phyloP scores from a whole-genome alignment of 35 echinoderm and acorn worm species.

The Heliocidaris tuberculata region DNA sequence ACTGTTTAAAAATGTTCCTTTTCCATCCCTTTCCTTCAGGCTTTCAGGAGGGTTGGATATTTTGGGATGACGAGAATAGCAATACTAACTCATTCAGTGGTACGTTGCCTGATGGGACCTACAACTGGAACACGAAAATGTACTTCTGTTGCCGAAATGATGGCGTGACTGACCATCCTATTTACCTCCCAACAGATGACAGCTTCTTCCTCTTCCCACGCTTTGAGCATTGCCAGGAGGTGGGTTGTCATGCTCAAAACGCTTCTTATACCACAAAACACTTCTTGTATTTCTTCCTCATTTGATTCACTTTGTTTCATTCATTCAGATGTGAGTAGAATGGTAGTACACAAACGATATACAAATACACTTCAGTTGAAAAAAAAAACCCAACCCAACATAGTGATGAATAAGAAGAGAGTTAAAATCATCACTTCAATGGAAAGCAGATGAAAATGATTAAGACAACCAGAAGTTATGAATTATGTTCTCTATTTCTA shows the following conservation, averaged over 20 bases:
- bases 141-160: constrained; percentile 26
- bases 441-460: no score
- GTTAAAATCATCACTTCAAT: no score
- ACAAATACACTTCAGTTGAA: no score
- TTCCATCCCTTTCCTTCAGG: neutral
- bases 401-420: no score
- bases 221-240: neutral
- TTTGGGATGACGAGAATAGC: neutral
- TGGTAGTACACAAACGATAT: no score
- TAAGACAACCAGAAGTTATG: no score
- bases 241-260: neutral
- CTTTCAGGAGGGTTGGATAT: neutral
- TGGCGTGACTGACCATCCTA: neutral
- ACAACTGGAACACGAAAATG: neutral
- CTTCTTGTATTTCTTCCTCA: neutral
- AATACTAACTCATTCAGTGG: neutral
- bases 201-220: neutral
- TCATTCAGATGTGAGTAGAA: no score
- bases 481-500: no score
- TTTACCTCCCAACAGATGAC: neutral
- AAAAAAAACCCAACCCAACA: no score
- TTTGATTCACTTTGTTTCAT: no score
- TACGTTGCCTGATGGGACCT: neutral
- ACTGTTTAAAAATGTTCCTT: no score
- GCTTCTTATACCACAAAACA: no score